Base-by-base conservation (phyloP, 2,888 invertebrate genomes). In the Camptogramma bilineatum region DNA sequence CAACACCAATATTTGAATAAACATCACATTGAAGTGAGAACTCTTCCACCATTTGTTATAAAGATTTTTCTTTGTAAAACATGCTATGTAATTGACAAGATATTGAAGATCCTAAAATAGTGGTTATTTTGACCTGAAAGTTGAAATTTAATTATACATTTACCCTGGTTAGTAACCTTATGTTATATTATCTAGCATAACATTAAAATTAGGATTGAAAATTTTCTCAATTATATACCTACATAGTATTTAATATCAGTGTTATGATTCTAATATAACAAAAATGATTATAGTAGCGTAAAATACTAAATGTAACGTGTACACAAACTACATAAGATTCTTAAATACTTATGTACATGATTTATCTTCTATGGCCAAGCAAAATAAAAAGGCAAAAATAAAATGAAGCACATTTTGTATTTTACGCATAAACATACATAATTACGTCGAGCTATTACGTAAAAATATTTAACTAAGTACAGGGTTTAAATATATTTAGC, bases 401-500 rank as follows among this genome's bases (percentile, higher is more conserved):
- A 85, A 71, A 44, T 84, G 78, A 85, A 87, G 85, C 84, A 61
- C 83, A 85, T 86, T 85, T 85, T 76, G 83, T 85, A 86, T 84
- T 86, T 86, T 84, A 86, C 85, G 85, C 83, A 78, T 75, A 83
- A 65, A 77, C 76, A 77, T 66, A 77, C 73, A 69, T 67, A 74
- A 63, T 73, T 64, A 73, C 66, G 74, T 72, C 46, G 78, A 71
- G 75, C 53, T 72, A 73, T 66, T 62, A 55, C 61, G 50, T 62
- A 54, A 62, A 58, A 59, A 66, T 62, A 65, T 58, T 52, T 61
- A n/a, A 64, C 55, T 60, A 50, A 39, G 8, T 0, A 8, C 5
- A 61, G 56, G 48, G 31, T 59, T 62, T 66, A 61, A 56, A 66
- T 53, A 64, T 54, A 68, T 69, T 62, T 58, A 66, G 62, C 66